phyloP scores from a whole-genome alignment of 2,113 vertebrate genomes.

The Oncorhynchus nerka region DNA sequence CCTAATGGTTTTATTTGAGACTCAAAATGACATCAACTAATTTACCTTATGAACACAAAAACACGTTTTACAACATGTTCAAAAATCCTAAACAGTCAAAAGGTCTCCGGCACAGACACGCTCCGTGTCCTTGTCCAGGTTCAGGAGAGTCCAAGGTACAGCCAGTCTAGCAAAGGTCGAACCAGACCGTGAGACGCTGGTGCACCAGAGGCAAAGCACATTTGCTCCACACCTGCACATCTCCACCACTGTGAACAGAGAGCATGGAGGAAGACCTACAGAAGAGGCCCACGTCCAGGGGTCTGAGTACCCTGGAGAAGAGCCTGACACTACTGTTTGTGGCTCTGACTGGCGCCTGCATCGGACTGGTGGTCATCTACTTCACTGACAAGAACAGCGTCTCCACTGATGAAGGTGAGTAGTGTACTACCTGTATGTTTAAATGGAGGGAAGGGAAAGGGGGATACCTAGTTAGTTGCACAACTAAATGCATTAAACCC shows the following conservation, averaged over 20 bases:
- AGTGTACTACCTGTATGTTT: background rate
- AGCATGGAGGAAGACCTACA: conserved; percentile 40
- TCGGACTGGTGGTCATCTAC: conserved; percentile 65
- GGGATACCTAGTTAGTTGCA: too few species aligned
- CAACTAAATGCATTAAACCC: too few species aligned
- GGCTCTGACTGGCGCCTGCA: conserved; percentile 57
- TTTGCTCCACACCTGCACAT: conserved; percentile 5
- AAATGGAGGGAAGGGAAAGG: background rate
- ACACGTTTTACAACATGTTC: background rate
- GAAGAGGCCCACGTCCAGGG: conserved; percentile 25
- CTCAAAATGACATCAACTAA: too few species aligned
- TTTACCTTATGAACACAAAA: background rate
- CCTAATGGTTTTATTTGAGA: too few species aligned
- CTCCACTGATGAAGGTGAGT: conserved; percentile 48
- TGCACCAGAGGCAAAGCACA: conserved; percentile 7
- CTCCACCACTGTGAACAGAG: background rate
- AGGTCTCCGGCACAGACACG: background rate
- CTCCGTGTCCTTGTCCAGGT: background rate
- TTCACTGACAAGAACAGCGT: conserved; percentile 33
- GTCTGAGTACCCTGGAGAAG: conserved; percentile 66
- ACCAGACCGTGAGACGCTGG: background rate
- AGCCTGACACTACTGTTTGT: conserved; percentile 69
- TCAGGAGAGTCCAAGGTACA: conserved; percentile 44
- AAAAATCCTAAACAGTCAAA: too few species aligned
- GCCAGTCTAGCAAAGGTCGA: conserved; percentile 30